These are phyloP conservation scores for Podotricha telesiphe DNA, from an alignment of 2,888 invertebrate species.

Conservation along the genomic window DNA sequence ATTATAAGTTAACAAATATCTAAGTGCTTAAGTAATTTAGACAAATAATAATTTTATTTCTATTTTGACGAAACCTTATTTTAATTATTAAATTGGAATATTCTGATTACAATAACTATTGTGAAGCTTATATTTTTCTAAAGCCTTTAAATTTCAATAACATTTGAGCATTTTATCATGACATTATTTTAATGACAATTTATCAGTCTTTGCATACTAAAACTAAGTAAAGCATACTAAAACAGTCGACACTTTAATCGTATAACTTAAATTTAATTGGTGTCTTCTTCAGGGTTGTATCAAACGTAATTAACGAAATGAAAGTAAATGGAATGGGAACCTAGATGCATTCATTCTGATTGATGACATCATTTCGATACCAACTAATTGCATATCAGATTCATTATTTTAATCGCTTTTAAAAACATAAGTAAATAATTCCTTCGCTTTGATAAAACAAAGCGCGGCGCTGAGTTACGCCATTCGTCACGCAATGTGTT, in stretches of 20 bases:
- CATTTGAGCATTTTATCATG: conserved; percentile 54
- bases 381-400: conserved; percentile 23
- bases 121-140: not conserved
- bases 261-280: conserved; percentile 70
- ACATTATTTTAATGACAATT: conserved; percentile 64
- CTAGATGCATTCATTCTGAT: conserved; percentile 58
- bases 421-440: not conserved
- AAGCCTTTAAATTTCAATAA: conserved; percentile 49
- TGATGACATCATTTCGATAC: conserved; percentile 53
- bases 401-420: conserved; percentile 20
- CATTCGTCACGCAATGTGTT: no score
- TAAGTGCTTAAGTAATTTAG: no score
- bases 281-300: conserved; percentile 60
- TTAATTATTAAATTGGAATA: no score
- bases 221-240: conserved; percentile 55
- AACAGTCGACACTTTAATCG: conserved; percentile 66
- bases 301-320: conserved; percentile 68
- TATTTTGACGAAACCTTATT: no score
- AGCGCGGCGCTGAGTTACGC: no score
- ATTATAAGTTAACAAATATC: no score
- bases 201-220: conserved; percentile 65
- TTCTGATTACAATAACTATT: not conserved
- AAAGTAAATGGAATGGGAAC: conserved; percentile 64
- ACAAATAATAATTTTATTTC: no score
- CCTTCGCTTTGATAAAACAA: no score